Evolutionary conservation across 2,113 vertebrate species (phyloP), one percentile per base, ranked within the genome.

Genomic region (Podiceps cristatus): DNA sequence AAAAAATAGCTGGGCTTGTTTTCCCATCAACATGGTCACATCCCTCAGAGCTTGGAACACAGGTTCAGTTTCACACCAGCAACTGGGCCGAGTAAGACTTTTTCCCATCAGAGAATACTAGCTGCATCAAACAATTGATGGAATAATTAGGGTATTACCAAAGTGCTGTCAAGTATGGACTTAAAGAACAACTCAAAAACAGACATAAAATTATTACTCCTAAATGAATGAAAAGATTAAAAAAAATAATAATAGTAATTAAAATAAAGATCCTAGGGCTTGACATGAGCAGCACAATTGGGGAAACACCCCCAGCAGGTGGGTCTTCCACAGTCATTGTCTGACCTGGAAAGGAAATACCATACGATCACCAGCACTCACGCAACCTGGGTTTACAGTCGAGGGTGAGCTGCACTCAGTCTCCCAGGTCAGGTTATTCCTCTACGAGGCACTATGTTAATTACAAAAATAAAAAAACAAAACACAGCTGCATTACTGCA

Each of bases 101-200:
- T 93, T 97, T 97, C 97, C 97, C 97, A 96, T 97, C 40, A 1
- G 97, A 97, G 97, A 97, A 97, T 97, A 97, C 95, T 23, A 95
- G 40, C 94, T 94, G 95, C 97, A 97, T 96, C 97, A 96, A 97
- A 97, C 88, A 98, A 96, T 94, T 96, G 96, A 96, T 97, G 96
- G 94, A 88, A 96, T 96, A 97, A 96, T 89, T 74, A 60, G 86
- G 74, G 77, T 83, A 91, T 93, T 90, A 96, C 88, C 92, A 93
- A 96, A 96, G 88, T 92, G 92, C 92, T 90, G 90, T 94, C 96
- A 94, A 92, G 85, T 96, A 77, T 45, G 86, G 94, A 86, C 90
- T 90, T 79, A 22, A 56, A 92, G 93, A 91, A 77, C 89, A 90
- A 88, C 86, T 45, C 52, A n/a, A 75, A 92, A 92, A 5, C 69